A percentile compares a stretch with the other conserved stretches of the same genome.
phyloP scores from a whole-genome alignment of 2,113 vertebrate species.

The Hoplias malabaricus region DNA sequence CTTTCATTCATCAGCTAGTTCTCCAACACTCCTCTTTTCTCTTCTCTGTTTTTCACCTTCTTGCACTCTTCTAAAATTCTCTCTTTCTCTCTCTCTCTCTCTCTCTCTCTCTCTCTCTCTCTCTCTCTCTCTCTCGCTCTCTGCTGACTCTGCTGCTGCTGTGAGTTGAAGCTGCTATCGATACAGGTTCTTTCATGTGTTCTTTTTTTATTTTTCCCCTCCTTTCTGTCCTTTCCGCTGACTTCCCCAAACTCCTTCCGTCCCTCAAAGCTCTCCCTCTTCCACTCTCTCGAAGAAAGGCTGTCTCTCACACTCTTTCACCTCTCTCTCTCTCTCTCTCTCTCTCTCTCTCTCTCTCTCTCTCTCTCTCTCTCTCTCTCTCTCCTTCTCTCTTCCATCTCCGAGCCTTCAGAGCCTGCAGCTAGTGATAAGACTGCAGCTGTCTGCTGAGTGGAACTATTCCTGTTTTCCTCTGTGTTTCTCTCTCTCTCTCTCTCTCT shows the following conservation, averaged over 20 bases:
- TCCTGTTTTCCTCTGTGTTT: conserved; percentile 44
- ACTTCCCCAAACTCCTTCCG: background rate
- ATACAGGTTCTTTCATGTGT: background rate
- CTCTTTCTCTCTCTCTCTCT: background rate
- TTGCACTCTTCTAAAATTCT: background rate
- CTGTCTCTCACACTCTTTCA: background rate
- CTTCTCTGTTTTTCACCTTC: background rate
- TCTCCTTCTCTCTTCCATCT: background rate
- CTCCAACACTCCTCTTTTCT: background rate
- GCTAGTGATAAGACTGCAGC: conserved; percentile 20
- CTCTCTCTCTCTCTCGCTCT: background rate
- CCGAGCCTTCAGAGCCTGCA: conserved; percentile 8
- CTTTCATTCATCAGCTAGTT: background rate
- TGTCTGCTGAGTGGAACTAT: conserved; percentile 37
- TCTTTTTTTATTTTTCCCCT: background rate
- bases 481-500: conserved; percentile 51
- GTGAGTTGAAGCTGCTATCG: background rate
- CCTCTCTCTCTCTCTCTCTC: conserved; percentile 13
- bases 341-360: background rate
- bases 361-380: conserved; percentile 36
- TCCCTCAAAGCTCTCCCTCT: background rate
- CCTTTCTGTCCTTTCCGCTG: background rate
- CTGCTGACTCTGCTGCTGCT: background rate
- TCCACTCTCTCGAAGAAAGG: background rate
- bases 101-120: background rate